Conservation (phyloP, 2,113 vertebrate species). For the Falcunculus frontatus region DNA sequence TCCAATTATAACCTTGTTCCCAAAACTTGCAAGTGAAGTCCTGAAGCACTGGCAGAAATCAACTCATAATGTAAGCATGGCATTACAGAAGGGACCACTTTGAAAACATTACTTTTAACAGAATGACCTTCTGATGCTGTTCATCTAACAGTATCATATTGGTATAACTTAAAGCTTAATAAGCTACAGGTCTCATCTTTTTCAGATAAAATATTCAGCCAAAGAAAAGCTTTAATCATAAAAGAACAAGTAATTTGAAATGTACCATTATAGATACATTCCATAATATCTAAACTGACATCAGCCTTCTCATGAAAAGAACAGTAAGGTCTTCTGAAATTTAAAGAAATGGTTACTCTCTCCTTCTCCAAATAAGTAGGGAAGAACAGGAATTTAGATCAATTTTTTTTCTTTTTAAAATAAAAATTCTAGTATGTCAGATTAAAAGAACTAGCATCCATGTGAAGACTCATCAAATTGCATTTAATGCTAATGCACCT, state of each 20-base stretch:
- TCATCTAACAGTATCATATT: rapidly evolving
- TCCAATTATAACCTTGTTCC: background rate
- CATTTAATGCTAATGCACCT: background rate
- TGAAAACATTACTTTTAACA: background rate
- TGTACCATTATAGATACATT: background rate
- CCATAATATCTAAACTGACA: background rate
- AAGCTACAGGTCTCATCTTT: background rate
- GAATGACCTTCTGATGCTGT: background rate
- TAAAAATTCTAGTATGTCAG: background rate
- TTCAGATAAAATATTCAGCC: background rate
- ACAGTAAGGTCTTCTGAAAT: background rate
- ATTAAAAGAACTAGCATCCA: background rate
- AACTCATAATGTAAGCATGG: background rate
- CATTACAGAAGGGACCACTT: background rate
- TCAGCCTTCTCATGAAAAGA: background rate
- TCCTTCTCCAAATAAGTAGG: background rate
- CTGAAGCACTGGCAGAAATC: background rate
- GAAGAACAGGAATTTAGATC: background rate
- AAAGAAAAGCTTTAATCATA: background rate
- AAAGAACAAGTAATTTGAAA: background rate
- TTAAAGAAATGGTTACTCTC: background rate
- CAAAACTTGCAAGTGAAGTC: background rate
- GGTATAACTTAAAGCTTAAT: background rate
- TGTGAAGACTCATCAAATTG: background rate
- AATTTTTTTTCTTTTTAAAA: background rate